Evolutionary conservation across 2,888 invertebrate species (phyloP).

Genomic region (Drosophila koepferae): DNA sequence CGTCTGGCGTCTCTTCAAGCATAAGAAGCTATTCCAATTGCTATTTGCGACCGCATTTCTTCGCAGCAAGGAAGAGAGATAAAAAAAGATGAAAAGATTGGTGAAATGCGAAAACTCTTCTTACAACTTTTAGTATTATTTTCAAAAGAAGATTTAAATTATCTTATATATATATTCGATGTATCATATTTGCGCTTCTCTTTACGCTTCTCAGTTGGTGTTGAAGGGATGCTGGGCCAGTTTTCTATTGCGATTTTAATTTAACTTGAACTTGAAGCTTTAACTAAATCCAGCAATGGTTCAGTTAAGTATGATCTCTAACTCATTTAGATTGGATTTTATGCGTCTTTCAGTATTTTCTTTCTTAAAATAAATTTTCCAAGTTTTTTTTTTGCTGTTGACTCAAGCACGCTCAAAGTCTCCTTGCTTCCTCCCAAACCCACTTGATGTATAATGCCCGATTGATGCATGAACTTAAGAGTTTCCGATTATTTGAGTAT

Average conservation of each 20-base stretch:
- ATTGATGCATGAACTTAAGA: background rate
- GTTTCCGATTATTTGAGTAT: background rate
- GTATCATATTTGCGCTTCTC: background rate
- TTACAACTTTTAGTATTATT: background rate
- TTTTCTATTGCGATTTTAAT: background rate
- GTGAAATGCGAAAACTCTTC: background rate
- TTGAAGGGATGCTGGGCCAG: background rate
- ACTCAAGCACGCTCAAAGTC: background rate
- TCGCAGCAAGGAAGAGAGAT: slow-evolving; percentile 1
- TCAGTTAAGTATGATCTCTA: background rate
- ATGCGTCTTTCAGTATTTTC: background rate
- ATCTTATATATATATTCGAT: background rate
- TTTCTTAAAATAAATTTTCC: background rate
- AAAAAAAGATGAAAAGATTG: background rate
- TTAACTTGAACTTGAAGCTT: background rate
- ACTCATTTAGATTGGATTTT: background rate
- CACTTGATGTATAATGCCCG: background rate
- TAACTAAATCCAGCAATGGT: background rate
- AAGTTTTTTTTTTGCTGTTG: background rate
- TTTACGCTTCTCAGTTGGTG: background rate
- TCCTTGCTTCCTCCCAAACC: background rate
- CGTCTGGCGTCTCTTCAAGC: slow-evolving; percentile 19
- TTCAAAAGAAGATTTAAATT: background rate
- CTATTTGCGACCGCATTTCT: slow-evolving; percentile 31
- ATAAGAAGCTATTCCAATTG: slow-evolving; percentile 38